Evolutionary conservation across 2,797 vertebrate genomes (phyloP).

Genomic region (Aphelocoma californica): DNA sequence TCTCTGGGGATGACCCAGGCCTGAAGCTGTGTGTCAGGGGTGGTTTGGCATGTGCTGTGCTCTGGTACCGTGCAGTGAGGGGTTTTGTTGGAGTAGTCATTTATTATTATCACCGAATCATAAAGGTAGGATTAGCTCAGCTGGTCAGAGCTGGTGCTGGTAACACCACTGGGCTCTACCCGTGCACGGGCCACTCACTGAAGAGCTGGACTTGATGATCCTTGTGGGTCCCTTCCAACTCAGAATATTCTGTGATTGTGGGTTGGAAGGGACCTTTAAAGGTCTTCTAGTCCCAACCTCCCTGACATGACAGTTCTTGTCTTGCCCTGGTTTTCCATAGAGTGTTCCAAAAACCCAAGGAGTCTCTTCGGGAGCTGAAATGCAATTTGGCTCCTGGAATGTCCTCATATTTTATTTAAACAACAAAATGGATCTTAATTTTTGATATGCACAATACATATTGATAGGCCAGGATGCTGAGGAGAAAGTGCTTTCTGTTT

Average conservation of each 20-base stretch:
- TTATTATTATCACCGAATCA: neutral
- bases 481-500: neutral
- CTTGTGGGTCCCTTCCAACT: neutral
- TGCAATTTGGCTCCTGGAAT: neutral
- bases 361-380: neutral
- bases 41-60: neutral
- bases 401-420: neutral
- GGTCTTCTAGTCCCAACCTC: fast-evolving
- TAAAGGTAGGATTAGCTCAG: fast-evolving
- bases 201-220: fast-evolving
- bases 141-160: neutral
- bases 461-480: neutral
- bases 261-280: neutral
- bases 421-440: neutral
- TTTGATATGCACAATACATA: neutral
- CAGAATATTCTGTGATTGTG: neutral
- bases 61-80: neutral
- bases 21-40: neutral
- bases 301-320: neutral
- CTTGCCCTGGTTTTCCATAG: neutral
- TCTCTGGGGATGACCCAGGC: neutral
- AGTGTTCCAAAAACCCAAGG: neutral
- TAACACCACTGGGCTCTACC: fast-evolving
- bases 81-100: neutral
- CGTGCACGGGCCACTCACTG: neutral